These are phyloP conservation scores for Ornithoptera alexandrae DNA, from an alignment of 2,888 invertebrate genomes.

Conservation along the genomic window DNA sequence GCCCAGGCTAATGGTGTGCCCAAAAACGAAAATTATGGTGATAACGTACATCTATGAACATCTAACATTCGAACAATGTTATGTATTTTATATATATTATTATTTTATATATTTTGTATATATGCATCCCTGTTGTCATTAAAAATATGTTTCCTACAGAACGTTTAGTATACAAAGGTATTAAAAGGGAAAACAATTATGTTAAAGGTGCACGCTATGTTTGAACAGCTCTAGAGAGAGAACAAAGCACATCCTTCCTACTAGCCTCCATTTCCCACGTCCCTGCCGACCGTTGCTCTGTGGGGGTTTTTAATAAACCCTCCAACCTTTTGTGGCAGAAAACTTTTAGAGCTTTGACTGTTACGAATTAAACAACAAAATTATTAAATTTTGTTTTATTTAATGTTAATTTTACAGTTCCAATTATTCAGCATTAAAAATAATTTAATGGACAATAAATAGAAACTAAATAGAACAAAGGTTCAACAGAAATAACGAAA, in stretches of 20 bases:
- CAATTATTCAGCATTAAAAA: no score
- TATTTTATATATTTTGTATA: not conserved
- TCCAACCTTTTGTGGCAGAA: conserved; percentile 12
- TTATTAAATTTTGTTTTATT: not conserved
- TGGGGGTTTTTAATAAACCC: conserved; percentile 12
- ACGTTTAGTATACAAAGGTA: not conserved
- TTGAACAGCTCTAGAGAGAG: conserved; percentile 42
- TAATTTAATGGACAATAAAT: no score
- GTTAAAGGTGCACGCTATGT: conserved; percentile 49
- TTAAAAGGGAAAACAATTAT: conserved; percentile 51
- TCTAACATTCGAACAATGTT: no score
- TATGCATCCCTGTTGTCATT: not conserved
- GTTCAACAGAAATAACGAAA: no score
- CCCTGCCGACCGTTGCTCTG: conserved; percentile 8
- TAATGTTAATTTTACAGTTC: no score
- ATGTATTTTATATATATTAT: no score
- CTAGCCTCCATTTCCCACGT: conserved; percentile 48
- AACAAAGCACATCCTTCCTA: conserved; percentile 63
- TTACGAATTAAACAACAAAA: not conserved
- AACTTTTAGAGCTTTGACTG: not conserved
- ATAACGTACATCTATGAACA: no score
- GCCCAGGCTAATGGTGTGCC: no score
- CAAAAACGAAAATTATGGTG: no score
- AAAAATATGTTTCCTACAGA: not conserved
- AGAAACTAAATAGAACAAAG: no score